Percentiles rank a stretch among this genome's conserved stretches.
phyloP scores from a whole-genome alignment of 2,888 invertebrate species.

The Chloroclystis v-ata region DNA sequence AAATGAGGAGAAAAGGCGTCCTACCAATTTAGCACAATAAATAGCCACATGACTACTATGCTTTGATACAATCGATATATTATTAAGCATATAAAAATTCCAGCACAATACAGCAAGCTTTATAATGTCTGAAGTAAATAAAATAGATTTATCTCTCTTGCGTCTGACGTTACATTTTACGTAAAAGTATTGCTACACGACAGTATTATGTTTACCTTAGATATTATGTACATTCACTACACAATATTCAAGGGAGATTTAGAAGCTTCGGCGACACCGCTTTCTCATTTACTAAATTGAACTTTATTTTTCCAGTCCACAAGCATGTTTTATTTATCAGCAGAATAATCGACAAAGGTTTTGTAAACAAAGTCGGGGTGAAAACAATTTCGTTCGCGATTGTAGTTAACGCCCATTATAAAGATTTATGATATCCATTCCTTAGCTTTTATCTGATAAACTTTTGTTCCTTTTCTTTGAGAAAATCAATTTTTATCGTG shows the following conservation, averaged over 20 bases:
- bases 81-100: too few species aligned
- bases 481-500: not conserved
- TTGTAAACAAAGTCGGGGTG: slow-evolving; percentile 2
- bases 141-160: too few species aligned
- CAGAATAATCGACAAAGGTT: slow-evolving; percentile 1
- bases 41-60: too few species aligned
- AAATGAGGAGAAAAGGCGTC: too few species aligned
- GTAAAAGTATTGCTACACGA: too few species aligned
- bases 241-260: not conserved
- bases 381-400: slow-evolving; percentile 16
- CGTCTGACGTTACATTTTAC: too few species aligned
- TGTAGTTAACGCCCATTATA: slow-evolving; percentile 18
- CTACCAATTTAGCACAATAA: too few species aligned
- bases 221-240: too few species aligned
- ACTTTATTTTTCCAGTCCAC: slow-evolving; percentile 1
- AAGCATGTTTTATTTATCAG: slow-evolving; percentile 6
- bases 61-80: too few species aligned
- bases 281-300: not conserved
- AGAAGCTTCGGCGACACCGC: not conserved
- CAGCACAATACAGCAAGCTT: too few species aligned
- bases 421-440: slow-evolving; percentile 26
- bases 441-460: slow-evolving; percentile 18
- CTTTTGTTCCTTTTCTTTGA: slow-evolving; percentile 9
- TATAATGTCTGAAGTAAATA: too few species aligned
- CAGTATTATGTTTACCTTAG: too few species aligned